Base-by-base conservation (phyloP, 2,888 invertebrate species). In the Eubasilissa splendida region DNA sequence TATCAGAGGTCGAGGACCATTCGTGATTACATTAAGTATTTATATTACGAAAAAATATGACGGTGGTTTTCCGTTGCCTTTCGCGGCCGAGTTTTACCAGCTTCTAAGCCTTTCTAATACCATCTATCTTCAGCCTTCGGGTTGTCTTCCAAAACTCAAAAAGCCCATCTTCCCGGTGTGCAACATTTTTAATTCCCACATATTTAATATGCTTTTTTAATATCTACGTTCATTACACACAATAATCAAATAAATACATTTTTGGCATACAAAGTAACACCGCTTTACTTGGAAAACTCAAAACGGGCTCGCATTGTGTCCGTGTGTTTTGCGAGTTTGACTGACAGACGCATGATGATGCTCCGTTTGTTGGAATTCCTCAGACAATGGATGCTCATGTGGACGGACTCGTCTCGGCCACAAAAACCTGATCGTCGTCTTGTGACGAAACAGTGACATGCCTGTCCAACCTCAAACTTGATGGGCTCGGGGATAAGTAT, bases 331-430 rank as follows among this genome's bases (percentile, higher is more conserved):
- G 73, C 22, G 74, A 76, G 81, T 79, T 81, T 81, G 76, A 79
- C 59, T 81, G 81, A 81, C 81, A 76, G 79, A 54, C 76, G 63
- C 79, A 75, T 81, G 76, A 73, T 78, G 71, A 71, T 54, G 56
- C 14, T 33, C n/a, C 60, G 60, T 60, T 68, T 68, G 52, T 22
- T 63, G 52, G 42, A 76, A 60, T 76, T 42, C 63, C 63, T 42
- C 11, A 50, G 63, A 50, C 59, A 60, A 76, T 60, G 59, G 76
- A 50, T 60, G 59, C 63, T 63, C 74, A n/a, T 31, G 71, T 71
- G 56, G 53, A 10, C 53, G 14, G 71, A 71, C 71, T 52, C 52
- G 71, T 53, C 71, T 22, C 71, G 8, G 71, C 52, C 31, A 31
- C 71, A 71, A 71, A 71, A 71, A 71, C n/a, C 71, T 71, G 71